Conservation (phyloP, 2,888 invertebrate genomes). For the Hypena proboscidalis region DNA sequence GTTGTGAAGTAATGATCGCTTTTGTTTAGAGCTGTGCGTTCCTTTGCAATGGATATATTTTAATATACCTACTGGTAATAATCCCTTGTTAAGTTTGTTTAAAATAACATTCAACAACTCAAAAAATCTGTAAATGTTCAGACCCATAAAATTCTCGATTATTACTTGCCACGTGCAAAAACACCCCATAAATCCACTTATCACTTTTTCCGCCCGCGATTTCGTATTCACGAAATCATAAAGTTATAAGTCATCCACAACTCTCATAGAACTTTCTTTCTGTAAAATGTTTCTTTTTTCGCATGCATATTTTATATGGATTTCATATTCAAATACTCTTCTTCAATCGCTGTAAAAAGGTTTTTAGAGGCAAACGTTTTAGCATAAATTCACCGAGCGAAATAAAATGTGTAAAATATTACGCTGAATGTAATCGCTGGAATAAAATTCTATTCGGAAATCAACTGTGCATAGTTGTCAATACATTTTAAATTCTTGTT, state of each 20-base stretch:
- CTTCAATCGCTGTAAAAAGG: constrained; percentile 29
- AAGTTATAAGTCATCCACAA: constrained; percentile 46
- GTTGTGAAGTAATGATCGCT: no score
- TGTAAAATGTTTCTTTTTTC: constrained; percentile 46
- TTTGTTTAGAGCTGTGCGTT: no score
- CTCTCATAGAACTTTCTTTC: constrained; percentile 36
- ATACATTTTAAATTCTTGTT: no score
- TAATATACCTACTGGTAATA: no score
- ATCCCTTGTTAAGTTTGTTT: no score
- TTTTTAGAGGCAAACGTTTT: constrained; percentile 22
- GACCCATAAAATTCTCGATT: constrained; percentile 27
- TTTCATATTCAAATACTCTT: constrained; percentile 46
- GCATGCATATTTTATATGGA: constrained; percentile 51
- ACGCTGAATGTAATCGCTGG: not conserved
- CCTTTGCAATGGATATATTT: no score
- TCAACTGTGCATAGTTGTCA: not conserved
- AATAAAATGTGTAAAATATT: constrained; percentile 13
- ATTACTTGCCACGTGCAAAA: constrained; percentile 34
- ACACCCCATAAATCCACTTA: constrained; percentile 32
- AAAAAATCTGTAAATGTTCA: no score
- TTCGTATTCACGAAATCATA: constrained; percentile 29
- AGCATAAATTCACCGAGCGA: constrained; percentile 21
- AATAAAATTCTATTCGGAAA: not conserved
- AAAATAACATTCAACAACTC: no score
- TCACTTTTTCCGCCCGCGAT: constrained; percentile 19